Conservation (phyloP, 2,888 invertebrate species). For the Cyrtodaria siliqua region DNA sequence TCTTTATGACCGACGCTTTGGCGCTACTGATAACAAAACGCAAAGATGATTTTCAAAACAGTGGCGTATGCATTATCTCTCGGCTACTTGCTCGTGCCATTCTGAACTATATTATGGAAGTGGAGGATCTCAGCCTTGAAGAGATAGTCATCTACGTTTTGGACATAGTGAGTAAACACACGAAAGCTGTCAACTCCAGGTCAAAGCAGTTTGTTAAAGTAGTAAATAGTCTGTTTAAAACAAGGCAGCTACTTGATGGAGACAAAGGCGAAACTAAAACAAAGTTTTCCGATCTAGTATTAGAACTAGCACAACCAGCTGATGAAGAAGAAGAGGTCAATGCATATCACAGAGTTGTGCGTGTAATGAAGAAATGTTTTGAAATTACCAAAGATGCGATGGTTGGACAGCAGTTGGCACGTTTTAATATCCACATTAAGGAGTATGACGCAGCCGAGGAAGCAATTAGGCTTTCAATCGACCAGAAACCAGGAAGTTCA, state of each 20-base stretch:
- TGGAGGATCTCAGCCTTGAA: conserved; percentile 1
- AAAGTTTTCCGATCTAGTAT: conserved; percentile 74
- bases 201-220: conserved; percentile 43
- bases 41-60: neutral
- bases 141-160: conserved; percentile 27
- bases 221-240: conserved; percentile 49
- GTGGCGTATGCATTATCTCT: conserved; percentile 35
- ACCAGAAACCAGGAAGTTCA: conserved; percentile 63
- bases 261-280: conserved; percentile 30
- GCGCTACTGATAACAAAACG: neutral
- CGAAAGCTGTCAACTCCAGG: conserved; percentile 29
- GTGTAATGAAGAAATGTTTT: conserved; percentile 63
- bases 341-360: conserved; percentile 43
- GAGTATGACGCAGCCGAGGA: conserved; percentile 68
- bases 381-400: conserved; percentile 73
- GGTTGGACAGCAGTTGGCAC: conserved; percentile 75
- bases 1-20: neutral
- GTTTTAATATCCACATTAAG: conserved; percentile 67
- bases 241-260: conserved; percentile 24
- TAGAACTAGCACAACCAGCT: conserved; percentile 54
- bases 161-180: conserved; percentile 13
- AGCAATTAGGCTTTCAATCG: conserved; percentile 63
- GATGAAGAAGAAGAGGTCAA: conserved; percentile 55
- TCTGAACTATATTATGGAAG: conserved; percentile 7
- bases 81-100: conserved; percentile 32